phyloP scores from a whole-genome alignment of 2,888 invertebrate species.

The Rhaphigaster nebulosa region DNA sequence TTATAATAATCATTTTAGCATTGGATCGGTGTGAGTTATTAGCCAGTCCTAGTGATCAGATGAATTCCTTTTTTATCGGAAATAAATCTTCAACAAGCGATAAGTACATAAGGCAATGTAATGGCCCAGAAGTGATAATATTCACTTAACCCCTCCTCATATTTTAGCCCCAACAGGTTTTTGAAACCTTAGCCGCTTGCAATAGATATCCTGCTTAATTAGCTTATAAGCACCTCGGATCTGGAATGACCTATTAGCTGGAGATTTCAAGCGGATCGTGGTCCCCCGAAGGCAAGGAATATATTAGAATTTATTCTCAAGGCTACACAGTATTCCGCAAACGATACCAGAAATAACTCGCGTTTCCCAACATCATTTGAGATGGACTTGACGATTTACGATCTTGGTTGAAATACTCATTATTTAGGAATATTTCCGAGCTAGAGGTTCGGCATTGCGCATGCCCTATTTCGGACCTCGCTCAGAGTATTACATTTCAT shows the following conservation, averaged over 20 bases:
- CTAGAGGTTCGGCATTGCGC: not conserved
- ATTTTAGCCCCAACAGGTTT: not conserved
- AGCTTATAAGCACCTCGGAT: not conserved
- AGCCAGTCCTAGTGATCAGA: not conserved
- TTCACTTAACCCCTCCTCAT: not conserved
- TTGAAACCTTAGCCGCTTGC: not conserved
- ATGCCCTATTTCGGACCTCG: not conserved
- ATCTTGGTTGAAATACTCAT: not conserved
- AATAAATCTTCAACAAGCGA: not conserved
- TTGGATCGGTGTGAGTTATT: not conserved
- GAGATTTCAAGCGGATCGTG: constrained; percentile 1
- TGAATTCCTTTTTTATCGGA: not conserved
- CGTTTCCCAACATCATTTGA: not conserved
- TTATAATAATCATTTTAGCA: not conserved
- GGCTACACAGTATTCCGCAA: not conserved
- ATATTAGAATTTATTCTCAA: not conserved
- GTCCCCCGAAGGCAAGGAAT: not conserved
- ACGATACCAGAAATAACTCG: not conserved
- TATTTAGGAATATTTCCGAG: not conserved
- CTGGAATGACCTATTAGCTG: constrained; percentile 8
- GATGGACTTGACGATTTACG: not conserved
- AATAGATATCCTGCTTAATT: not conserved
- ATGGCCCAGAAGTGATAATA: not conserved
- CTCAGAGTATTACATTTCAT: not conserved
- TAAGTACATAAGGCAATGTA: not conserved